These are phyloP conservation scores for Heliothis subflexa DNA, from an alignment of 1,140 invertebrate genomes.

Conservation along the genomic window DNA sequence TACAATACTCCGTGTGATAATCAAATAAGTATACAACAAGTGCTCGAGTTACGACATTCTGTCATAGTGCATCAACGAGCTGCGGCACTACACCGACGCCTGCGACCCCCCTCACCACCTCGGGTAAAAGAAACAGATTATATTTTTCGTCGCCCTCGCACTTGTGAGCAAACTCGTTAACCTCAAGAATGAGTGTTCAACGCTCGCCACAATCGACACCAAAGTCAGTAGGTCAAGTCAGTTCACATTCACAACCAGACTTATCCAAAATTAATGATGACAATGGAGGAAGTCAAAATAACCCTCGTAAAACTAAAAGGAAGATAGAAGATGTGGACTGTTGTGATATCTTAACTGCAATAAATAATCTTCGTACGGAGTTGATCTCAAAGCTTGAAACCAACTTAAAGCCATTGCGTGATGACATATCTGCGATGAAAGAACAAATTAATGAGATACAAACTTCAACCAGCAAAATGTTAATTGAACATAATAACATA, in stretches of 20 bases:
- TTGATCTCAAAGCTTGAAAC: neutral
- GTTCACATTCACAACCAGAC: conserved; percentile 2
- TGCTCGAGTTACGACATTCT: no score
- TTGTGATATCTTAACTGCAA: neutral
- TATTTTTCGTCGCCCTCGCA: neutral
- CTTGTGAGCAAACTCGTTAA: neutral
- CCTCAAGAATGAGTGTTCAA: neutral
- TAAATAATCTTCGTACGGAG: neutral
- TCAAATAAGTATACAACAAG: no score
- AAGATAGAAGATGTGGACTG: neutral
- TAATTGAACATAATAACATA: neutral
- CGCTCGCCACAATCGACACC: neutral
- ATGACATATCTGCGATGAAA: neutral
- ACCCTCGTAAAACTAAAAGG: neutral
- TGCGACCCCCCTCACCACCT: neutral
- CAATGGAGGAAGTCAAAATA: neutral
- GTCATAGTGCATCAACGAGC: neutral
- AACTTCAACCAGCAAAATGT: neutral
- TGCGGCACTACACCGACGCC: no score
- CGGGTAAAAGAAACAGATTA: neutral
- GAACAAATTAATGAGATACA: neutral
- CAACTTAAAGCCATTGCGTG: neutral
- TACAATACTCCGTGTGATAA: no score
- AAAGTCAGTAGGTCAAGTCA: neutral
- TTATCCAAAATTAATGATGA: neutral